Conservation (phyloP, 2,797 vertebrate species). For the Spizella passerina region DNA sequence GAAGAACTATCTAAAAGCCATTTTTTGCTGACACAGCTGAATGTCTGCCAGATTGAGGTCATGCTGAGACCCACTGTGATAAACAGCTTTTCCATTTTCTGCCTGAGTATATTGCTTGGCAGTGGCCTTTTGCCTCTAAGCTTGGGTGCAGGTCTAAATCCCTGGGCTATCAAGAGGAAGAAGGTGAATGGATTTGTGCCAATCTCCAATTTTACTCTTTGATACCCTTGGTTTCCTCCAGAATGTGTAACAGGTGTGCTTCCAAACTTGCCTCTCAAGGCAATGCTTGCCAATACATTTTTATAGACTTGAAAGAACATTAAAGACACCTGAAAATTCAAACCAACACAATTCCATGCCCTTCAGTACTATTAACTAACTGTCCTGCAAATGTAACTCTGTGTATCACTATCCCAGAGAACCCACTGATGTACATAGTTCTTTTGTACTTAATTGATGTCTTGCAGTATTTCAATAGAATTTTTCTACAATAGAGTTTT, state of each 20-base stretch:
- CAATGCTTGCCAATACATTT: not conserved
- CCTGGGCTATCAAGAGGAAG: not conserved
- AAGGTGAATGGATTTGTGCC: not conserved
- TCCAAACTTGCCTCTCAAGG: not conserved
- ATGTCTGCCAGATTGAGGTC: not conserved
- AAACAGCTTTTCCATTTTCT: slow-evolving; percentile 11
- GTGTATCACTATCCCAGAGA: not conserved
- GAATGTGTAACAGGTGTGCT: not conserved
- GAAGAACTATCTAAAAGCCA: not conserved
- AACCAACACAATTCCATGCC: not conserved
- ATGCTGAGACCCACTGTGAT: not conserved
- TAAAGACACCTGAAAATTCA: not conserved
- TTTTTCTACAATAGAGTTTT: not conserved
- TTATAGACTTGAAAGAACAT: not conserved
- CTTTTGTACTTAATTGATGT: not conserved
- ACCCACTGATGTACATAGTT: not conserved
- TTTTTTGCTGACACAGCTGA: not conserved
- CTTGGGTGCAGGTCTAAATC: not conserved
- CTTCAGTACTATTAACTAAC: not conserved
- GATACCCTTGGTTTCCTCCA: not conserved
- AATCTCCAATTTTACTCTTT: not conserved
- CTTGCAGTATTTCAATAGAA: not conserved
- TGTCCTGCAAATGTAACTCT: not conserved
- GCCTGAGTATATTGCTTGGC: not conserved
- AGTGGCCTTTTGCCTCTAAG: not conserved